Percentiles rank a stretch among this genome's conserved stretches.
phyloP scores from a whole-genome alignment of 1,140 invertebrate species.

The Phymorhynchus buccinoides region DNA sequence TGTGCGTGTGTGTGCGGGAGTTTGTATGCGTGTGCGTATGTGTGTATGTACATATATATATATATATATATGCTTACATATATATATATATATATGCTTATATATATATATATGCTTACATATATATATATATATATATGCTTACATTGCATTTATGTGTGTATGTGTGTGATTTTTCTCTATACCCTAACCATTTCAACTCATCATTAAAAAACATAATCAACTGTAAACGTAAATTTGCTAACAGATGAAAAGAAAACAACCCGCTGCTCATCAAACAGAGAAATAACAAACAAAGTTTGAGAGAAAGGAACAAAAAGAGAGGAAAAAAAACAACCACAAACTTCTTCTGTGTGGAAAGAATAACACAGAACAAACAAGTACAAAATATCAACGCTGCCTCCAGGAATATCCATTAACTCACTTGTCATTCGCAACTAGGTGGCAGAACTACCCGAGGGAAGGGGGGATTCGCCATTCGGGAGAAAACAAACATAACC shows the following conservation, averaged over 20 bases:
- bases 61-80: conserved; percentile 31
- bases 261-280: neutral
- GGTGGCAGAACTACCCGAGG: too few relatives aligned
- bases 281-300: too few relatives aligned
- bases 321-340: too few relatives aligned
- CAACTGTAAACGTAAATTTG: neutral
- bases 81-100: conserved; percentile 15
- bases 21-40: neutral
- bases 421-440: too few relatives aligned
- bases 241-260: neutral
- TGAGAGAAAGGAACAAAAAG: too few relatives aligned
- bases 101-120: conserved; percentile 30
- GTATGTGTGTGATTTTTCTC: neutral
- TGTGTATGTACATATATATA: conserved; percentile 34
- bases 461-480: too few relatives aligned
- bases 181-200: too few relatives aligned
- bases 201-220: neutral
- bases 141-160: conserved; percentile 1
- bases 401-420: too few relatives aligned
- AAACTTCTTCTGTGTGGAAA: too few relatives aligned
- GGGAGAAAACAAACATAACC: too few relatives aligned
- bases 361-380: too few relatives aligned
- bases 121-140: conserved; percentile 36
- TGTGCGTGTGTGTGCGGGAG: neutral
- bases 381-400: too few relatives aligned